phyloP scores from a whole-genome alignment of 2,113 vertebrate genomes.

The Rynchops niger region DNA sequence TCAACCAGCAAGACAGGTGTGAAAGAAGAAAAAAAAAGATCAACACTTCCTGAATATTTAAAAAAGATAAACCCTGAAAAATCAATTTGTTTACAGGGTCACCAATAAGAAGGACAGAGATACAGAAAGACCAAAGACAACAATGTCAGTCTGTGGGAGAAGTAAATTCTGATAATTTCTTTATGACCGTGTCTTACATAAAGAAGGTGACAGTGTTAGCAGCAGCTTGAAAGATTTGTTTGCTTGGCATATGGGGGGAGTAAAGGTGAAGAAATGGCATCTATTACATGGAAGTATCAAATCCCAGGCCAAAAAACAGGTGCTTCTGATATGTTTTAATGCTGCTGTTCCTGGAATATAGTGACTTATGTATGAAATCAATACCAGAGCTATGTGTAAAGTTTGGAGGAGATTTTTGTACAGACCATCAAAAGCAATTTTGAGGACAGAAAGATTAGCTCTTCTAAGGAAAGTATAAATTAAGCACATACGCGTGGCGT shows the following conservation, averaged over 20 bases:
- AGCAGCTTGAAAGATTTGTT: not conserved
- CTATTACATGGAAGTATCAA: not conserved
- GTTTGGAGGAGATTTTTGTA: not conserved
- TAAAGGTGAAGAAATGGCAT: not conserved
- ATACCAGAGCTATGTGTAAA: not conserved
- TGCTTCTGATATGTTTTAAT: not conserved
- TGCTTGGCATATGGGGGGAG: not conserved
- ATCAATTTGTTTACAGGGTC: not conserved
- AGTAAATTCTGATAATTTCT: not conserved
- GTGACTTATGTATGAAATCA: not conserved
- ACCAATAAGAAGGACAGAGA: not conserved
- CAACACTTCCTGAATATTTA: not conserved
- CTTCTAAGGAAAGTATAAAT: not conserved
- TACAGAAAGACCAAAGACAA: not conserved
- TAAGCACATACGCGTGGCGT: not conserved
- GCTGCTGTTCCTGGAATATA: not conserved
- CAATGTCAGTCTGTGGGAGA: not conserved
- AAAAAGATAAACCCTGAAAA: slow-evolving; percentile 6
- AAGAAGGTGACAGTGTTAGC: not conserved
- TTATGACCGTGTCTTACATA: not conserved
- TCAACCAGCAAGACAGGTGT: not conserved
- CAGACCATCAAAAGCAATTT: not conserved
- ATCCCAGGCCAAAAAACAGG: not conserved
- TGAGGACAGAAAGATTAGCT: not conserved
- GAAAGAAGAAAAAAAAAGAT: not conserved